Evolutionary conservation across 2,888 invertebrate species (phyloP), one percentile per base, ranked within the genome.

Genomic region (Rhynchonema sp.): DNA sequence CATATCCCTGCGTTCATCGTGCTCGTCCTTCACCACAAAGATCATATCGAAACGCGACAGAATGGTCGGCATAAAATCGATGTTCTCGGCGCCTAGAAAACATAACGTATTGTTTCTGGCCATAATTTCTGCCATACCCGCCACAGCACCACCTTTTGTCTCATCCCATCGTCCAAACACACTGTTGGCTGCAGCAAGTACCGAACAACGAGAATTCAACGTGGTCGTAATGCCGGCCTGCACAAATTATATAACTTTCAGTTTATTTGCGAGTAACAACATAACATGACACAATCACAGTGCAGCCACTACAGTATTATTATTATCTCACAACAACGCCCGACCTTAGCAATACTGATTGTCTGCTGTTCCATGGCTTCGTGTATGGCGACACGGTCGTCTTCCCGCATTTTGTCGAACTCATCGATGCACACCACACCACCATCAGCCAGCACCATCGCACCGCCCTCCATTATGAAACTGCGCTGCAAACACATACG

Each of bases 291-390:
- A n/a, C n/a, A n/a, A n/a, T n/a, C n/a, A n/a, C n/a, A n/a, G n/a
- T n/a, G n/a, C n/a, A n/a, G n/a, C n/a, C n/a, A n/a, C n/a, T n/a
- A n/a, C n/a, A n/a, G n/a, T n/a, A n/a, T n/a, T n/a, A n/a, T n/a
- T n/a, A n/a, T n/a, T n/a, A n/a, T n/a, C n/a, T n/a, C n/a, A n/a
- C n/a, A n/a, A n/a, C n/a, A n/a, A 13, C 38, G 38, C 17, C 55
- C 60, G 73, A 83, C 83, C 79, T 98, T 98, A 1, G 98, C 96
- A 66, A 98, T 92, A 1, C 94, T 96, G 70, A 99, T 99, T 1
- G 98, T 99, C 77, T 99, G 98, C 72, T 98, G 98, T 74, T 98
- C 98, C 98, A 98, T 98, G 28, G 98, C 98, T 78, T 98, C 98
- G 75, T 98, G 98, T 72, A 98, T 99, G 53, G 96, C 96, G 13